Conservation (phyloP, 2,113 vertebrate species). For the Paratilapia polleni region DNA sequence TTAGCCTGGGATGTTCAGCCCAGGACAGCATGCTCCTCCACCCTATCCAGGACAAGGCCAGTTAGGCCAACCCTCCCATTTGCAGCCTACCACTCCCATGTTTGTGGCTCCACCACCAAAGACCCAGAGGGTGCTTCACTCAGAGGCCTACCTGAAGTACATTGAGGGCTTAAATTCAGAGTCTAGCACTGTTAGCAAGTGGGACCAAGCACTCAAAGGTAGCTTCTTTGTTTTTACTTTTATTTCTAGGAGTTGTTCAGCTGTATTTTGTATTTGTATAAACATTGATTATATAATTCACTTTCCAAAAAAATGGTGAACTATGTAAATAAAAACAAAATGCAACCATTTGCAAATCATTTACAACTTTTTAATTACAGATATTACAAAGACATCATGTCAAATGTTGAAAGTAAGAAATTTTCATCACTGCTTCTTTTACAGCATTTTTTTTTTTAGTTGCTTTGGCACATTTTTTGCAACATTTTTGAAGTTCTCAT, state of each 20-base stretch:
- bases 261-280: neutral
- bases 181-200: slow-evolving; percentile 93
- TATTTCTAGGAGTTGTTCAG: neutral
- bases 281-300: too few species aligned
- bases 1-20: slow-evolving; percentile 90
- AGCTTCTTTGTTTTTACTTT: neutral
- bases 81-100: slow-evolving; percentile 93
- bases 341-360: too few species aligned
- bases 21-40: slow-evolving; percentile 92
- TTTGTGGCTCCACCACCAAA: slow-evolving; percentile 97
- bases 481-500: neutral
- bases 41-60: slow-evolving; percentile 92
- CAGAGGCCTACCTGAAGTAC: slow-evolving; percentile 97
- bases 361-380: too few species aligned
- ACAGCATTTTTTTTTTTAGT: neutral
- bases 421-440: neutral
- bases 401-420: too few species aligned
- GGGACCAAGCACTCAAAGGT: slow-evolving; percentile 98
- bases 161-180: slow-evolving; percentile 96
- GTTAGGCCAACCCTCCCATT: slow-evolving; percentile 85
- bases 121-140: slow-evolving; percentile 95
- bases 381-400: too few species aligned
- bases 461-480: neutral
- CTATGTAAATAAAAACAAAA: too few species aligned
- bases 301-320: too few species aligned